Base-by-base conservation (phyloP, 2,797 vertebrate genomes). In the Silurus lanzhouensis region DNA sequence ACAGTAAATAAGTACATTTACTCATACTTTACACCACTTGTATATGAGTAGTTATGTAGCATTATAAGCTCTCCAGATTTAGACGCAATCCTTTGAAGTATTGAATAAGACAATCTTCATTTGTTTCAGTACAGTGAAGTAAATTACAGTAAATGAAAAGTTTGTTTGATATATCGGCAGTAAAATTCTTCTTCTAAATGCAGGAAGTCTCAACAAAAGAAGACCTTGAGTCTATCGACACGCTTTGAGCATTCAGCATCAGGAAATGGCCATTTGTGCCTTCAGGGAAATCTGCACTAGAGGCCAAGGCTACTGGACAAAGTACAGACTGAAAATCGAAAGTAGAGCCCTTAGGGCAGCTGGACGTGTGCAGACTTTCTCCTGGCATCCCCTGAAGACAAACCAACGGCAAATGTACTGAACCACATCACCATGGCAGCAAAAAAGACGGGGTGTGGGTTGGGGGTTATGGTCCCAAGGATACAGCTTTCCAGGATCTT, bases 321-420 rank as follows among this genome's bases (percentile, higher is more conserved):
- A 60, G 57, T 60, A 44, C 55, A 60, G 75, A 60, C 75, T 60
- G 27, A 38, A 77, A 77, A 77, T 77, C 75, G 27, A 77, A 78
- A 14, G 57, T 61, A 31, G 76, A 78, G 57, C 57, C 75, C 27
- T 60, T 13, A 77, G 75, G 75, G 75, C 19, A 6, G 75, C 19
- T 60, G 57, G 27, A 77, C 25, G 27, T 57, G 17, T 20, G 58
- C 27, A 77, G 75, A 60, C 5, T 38, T 60, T 52, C 75, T 77
- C 57, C 27, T 60, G 75, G 75, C 75, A 60, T 25, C 27, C 27
- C 76, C 57, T 44, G 5, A 78, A 44, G 57, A 61, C 58, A 78
- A 77, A 38, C 25, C 38, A 19, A 19, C n/a, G 31, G 10, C 75
- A n/a, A 22, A 60, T 44, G 31, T 61, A 78, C 31, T 44, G 76